Base-by-base conservation (phyloP, 2,888 invertebrate species). In the Melolontha melolontha region DNA sequence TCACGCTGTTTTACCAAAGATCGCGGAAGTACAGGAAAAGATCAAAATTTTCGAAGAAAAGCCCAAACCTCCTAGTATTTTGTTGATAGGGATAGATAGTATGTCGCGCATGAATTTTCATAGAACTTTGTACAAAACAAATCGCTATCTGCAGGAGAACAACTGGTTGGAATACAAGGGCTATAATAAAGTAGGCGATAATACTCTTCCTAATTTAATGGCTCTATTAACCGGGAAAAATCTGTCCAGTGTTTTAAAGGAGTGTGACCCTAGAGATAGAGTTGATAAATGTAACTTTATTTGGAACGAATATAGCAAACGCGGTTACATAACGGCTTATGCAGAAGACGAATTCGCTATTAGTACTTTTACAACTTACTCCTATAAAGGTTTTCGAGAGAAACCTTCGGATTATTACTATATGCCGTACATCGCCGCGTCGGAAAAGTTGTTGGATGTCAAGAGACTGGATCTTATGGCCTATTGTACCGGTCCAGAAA, bases 141-240 rank as follows among this genome's bases (percentile, higher is more conserved):
- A 87, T 1, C 83, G 86, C 11, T 90, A 89, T 78, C 84, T 96
- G 39, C 84, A 88, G 51, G 86, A 89, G 12, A 88, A 74, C 44
- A 67, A 71, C 11, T 81, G 80, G 73, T 67, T 75, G 10, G 80
- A 81, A 72, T 75, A 79, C 29, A 67, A 71, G 39, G 80, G 65
- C 0, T 82, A 82, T 68, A 87, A 86, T 72, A 87, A 93, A 88
- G 87, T 93, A 71, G 94, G 90, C 6, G 96, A 96, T 77, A 96
- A 96, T 77, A 96, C 95, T 0, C 94, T 93, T 78, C 94, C 96
- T 0, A 97, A 97, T 82, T 82, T 96, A 55, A 91, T 95, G 87
- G 93, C 95, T 0, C 85, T 92, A 52, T 84, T 93, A n/a, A 90
- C 92, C 0, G 96, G 96, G 0, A 85, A 87, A 69, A 79, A 82